A percentile compares a stretch with the other conserved stretches of the same genome.
Conservation (phyloP, 2,888 invertebrate genomes). For the Timema cristinae region DNA sequence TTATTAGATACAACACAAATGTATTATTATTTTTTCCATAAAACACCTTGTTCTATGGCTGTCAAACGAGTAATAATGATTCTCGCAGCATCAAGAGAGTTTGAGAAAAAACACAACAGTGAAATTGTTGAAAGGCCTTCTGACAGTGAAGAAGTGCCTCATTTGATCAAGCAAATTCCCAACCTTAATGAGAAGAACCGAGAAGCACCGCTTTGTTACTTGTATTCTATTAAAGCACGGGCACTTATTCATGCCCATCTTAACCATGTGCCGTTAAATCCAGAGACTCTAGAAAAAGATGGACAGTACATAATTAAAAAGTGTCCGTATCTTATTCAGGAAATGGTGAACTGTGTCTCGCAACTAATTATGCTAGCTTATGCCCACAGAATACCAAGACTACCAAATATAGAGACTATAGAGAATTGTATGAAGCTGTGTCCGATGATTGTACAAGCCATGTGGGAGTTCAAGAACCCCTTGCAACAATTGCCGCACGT, state of each 20-base stretch:
- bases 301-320: conserved; percentile 79
- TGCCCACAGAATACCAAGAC: conserved; percentile 76
- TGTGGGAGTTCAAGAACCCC: conserved; percentile 94
- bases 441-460: conserved; percentile 94
- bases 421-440: conserved; percentile 97
- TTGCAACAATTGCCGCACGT: conserved; percentile 92
- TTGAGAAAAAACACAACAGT: conserved; percentile 88
- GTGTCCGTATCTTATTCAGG: conserved; percentile 92
- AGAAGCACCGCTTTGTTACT: conserved; percentile 86
- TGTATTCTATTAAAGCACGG: conserved; percentile 88
- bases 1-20: conserved; percentile 94
- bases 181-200: conserved; percentile 95
- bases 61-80: conserved; percentile 96
- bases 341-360: conserved; percentile 95
- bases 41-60: conserved; percentile 91
- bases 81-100: conserved; percentile 93
- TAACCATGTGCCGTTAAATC: conserved; percentile 73
- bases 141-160: conserved; percentile 92
- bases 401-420: conserved; percentile 88
- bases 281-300: conserved; percentile 78
- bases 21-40: conserved; percentile 93
- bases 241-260: conserved; percentile 95
- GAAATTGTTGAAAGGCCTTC: conserved; percentile 89
- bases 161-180: conserved; percentile 87
- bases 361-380: conserved; percentile 89